Percentiles rank a stretch among this genome's conserved stretches.
phyloP scores from a whole-genome alignment of 2,888 invertebrate genomes.

The Phania funesta region DNA sequence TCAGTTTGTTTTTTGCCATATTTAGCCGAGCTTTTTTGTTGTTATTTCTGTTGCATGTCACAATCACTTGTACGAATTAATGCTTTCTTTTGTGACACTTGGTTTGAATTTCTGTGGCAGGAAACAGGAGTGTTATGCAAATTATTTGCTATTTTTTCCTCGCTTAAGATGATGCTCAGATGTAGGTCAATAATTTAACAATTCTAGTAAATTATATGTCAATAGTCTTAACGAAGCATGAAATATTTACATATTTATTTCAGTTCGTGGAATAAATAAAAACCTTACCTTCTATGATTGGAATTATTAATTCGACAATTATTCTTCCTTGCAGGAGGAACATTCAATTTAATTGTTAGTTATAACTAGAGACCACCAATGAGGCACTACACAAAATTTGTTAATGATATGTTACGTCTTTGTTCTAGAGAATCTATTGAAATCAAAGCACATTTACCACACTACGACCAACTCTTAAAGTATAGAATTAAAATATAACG shows the following conservation, averaged over 20 bases:
- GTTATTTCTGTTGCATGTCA: conserved; percentile 57
- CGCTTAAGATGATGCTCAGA: conserved; percentile 37
- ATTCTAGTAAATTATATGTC: conserved; percentile 59
- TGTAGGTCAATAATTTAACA: conserved; percentile 66
- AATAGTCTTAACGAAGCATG: conserved; percentile 21
- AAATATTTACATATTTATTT: conserved; percentile 1
- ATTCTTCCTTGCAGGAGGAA: too few species aligned
- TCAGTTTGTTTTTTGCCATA: conserved; percentile 52
- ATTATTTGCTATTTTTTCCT: conserved; percentile 36
- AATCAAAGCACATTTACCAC: too few species aligned
- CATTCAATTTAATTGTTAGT: too few species aligned
- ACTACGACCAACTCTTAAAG: too few species aligned
- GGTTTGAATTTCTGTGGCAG: conserved; percentile 65
- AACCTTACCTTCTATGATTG: too few species aligned
- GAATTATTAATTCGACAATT: too few species aligned
- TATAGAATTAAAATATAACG: too few species aligned
- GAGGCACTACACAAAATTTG: too few species aligned
- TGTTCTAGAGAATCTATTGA: too few species aligned
- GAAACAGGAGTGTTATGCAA: conserved; percentile 68
- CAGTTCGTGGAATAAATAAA: too few species aligned
- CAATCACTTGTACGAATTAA: conserved; percentile 64
- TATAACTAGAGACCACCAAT: too few species aligned
- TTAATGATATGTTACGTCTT: too few species aligned
- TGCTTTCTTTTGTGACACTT: conserved; percentile 68
- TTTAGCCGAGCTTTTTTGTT: conserved; percentile 69